A percentile compares a stretch with the other conserved stretches of the same genome.
Conservation (phyloP, 2,113 vertebrate species). For the Peromyscus leucopus region DNA sequence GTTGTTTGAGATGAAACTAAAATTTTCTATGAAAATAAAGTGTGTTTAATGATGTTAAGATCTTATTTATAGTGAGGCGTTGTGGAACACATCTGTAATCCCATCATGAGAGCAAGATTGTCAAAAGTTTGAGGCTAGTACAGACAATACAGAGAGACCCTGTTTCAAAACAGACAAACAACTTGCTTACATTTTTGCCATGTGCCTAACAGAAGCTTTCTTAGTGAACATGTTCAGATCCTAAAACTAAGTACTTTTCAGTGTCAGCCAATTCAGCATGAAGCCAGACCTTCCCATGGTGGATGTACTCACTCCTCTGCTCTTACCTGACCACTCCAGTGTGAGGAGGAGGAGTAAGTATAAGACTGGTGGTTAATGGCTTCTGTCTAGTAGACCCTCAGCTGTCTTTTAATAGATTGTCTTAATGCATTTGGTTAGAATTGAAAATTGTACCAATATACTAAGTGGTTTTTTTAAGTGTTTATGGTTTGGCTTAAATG, state of each 20-base stretch:
- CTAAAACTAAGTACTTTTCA: constrained; percentile 35
- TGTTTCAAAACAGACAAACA: neutral
- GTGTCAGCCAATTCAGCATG: constrained; percentile 7
- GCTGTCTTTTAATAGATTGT: constrained; percentile 38
- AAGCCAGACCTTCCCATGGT: neutral
- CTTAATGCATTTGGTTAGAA: constrained; percentile 32
- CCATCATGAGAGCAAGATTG: neutral
- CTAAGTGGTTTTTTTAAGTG: constrained; percentile 20
- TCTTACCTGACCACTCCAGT: neutral
- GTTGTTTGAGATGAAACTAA: constrained; percentile 46
- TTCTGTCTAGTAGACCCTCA: constrained; percentile 11
- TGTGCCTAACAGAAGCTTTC: constrained; percentile 41
- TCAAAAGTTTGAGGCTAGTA: neutral
- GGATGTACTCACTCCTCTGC: neutral
- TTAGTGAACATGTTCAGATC: constrained; percentile 51
- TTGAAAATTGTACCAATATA: constrained; percentile 47
- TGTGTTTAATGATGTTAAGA: constrained; percentile 40
- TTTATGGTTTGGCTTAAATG: constrained; percentile 55
- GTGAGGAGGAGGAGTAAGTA: neutral
- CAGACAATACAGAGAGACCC: neutral
- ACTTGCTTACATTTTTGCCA: constrained; percentile 43
- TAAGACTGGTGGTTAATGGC: neutral
- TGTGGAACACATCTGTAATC: neutral
- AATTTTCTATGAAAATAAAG: constrained; percentile 29
- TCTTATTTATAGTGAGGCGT: neutral